A percentile compares a stretch with the other conserved stretches of the same genome.
Evolutionary conservation across 2,888 invertebrate genomes (phyloP).

Genomic region (Cybosia mesomella): DNA sequence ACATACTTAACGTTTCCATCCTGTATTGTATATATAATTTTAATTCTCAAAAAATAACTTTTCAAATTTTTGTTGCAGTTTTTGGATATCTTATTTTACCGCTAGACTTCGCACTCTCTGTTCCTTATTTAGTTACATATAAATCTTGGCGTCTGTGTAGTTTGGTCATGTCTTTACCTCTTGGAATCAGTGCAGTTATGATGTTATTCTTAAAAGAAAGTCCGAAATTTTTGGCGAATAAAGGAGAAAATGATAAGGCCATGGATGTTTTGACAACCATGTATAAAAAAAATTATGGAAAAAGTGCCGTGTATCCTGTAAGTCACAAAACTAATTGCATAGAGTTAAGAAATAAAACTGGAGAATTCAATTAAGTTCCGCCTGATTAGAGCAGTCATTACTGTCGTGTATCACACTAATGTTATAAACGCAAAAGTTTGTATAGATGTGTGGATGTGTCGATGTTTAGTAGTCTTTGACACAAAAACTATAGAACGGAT

Average conservation of each 20-base stretch:
- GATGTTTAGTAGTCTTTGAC: no score
- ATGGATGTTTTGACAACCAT: constrained; percentile 59
- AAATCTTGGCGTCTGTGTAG: constrained; percentile 90
- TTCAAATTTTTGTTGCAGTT: constrained; percentile 24
- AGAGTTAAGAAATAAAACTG: no score
- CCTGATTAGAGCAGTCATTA: no score
- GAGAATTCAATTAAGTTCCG: no score
- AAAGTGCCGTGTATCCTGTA: background rate
- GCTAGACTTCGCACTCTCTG: constrained; percentile 58
- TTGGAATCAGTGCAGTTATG: constrained; percentile 79
- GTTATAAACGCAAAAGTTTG: no score
- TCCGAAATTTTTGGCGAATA: constrained; percentile 89
- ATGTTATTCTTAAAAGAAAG: constrained; percentile 88
- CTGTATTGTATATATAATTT: no score
- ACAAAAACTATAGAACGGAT: no score
- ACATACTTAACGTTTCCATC: no score
- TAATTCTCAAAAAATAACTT: background rate
- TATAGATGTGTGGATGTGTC: no score
- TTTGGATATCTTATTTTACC: constrained; percentile 40
- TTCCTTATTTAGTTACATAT: constrained; percentile 72
- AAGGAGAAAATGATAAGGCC: constrained; percentile 84
- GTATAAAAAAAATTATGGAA: constrained; percentile 43
- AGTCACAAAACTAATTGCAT: background rate
- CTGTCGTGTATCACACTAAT: no score
- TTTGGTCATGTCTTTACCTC: constrained; percentile 58